A percentile compares a stretch with the other conserved stretches of the same genome.
Conservation (phyloP, 2,113 vertebrate genomes). For the Petaurus breviceps region DNA sequence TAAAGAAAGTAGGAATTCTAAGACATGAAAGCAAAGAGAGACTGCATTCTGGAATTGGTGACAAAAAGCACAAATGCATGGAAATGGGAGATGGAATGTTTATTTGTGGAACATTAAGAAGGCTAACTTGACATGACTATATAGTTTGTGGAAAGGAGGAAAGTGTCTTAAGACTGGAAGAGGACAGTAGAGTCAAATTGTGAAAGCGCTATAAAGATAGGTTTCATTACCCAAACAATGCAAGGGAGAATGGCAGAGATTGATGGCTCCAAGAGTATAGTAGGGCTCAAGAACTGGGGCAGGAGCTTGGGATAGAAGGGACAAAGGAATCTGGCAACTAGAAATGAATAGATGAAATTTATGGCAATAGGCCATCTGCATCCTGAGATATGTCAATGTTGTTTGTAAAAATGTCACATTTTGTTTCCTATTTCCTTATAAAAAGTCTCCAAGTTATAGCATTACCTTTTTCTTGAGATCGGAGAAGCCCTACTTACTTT, state of each 20-base stretch:
- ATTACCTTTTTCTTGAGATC: background rate
- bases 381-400: background rate
- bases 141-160: background rate
- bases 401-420: background rate
- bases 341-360: background rate
- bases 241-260: too few relatives aligned
- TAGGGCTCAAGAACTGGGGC: background rate
- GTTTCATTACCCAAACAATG: too few relatives aligned
- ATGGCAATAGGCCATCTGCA: background rate
- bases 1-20: background rate
- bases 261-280: background rate
- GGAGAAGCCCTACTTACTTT: background rate
- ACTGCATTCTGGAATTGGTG: accelerated
- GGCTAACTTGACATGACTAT: background rate
- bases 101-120: background rate
- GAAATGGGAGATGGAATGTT: too few relatives aligned
- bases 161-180: background rate
- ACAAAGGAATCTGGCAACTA: background rate
- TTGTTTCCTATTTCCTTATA: background rate
- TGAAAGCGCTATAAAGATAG: too few relatives aligned
- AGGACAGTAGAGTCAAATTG: background rate
- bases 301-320: background rate
- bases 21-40: background rate
- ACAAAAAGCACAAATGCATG: background rate
- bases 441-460: background rate